phyloP scores from a whole-genome alignment of 2,113 vertebrate species.

The Gila orcuttii region DNA sequence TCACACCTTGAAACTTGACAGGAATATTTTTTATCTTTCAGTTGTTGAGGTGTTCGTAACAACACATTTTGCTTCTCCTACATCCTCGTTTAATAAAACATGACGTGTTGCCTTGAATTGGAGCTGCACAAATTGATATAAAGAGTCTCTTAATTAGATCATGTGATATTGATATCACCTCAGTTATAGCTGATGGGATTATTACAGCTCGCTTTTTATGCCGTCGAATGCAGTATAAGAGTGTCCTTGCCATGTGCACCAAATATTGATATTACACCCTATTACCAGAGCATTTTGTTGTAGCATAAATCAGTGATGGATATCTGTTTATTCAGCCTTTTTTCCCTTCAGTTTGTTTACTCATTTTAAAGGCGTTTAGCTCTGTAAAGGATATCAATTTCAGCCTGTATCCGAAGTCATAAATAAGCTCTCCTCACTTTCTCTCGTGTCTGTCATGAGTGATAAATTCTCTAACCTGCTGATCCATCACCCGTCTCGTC shows the following conservation, averaged over 20 bases:
- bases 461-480: conserved; percentile 58
- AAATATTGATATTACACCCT: conserved; percentile 40
- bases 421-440: conserved; percentile 59
- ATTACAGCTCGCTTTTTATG: conserved; percentile 36
- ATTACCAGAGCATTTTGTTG: conserved; percentile 31
- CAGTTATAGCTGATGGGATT: conserved; percentile 38
- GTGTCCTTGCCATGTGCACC: conserved; percentile 24
- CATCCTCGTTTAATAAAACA: conserved; percentile 40
- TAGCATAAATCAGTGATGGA: conserved; percentile 53
- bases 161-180: conserved; percentile 44
- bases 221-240: not conserved
- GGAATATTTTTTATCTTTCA: conserved; percentile 7
- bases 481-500: conserved; percentile 56
- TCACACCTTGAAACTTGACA: conserved; percentile 10
- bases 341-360: conserved; percentile 56
- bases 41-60: not conserved
- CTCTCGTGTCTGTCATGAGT: conserved; percentile 60
- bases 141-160: conserved; percentile 43
- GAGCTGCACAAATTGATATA: conserved; percentile 20
- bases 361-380: conserved; percentile 55
- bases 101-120: conserved; percentile 35
- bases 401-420: conserved; percentile 53
- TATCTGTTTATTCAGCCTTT: conserved; percentile 56
- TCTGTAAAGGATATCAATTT: conserved; percentile 61
- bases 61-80: conserved; percentile 5